These are phyloP conservation scores for Ditylenchus weischeri DNA, from an alignment of 2,888 invertebrate genomes.

Conservation along the genomic window DNA sequence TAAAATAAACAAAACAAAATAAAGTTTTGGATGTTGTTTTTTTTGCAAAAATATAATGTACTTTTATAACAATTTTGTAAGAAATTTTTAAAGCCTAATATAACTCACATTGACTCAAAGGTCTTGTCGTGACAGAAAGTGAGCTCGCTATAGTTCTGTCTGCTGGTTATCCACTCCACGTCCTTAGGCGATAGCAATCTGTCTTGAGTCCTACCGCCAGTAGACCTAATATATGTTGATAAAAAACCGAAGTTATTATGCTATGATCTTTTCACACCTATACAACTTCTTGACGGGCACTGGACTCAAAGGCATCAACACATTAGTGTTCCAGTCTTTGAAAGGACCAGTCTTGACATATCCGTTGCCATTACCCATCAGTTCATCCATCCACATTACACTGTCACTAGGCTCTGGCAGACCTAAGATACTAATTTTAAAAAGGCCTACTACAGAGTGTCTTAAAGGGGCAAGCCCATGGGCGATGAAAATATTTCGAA, in stretches of 20 bases:
- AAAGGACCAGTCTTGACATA: constrained; percentile 48
- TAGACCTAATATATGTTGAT: constrained; percentile 38
- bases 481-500: too few species aligned
- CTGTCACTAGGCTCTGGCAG: constrained; percentile 56
- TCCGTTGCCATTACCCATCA: constrained; percentile 57
- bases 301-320: constrained; percentile 53
- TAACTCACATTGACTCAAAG: constrained; percentile 48
- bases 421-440: constrained; percentile 32
- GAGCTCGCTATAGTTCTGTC: constrained; percentile 47
- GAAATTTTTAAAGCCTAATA: too few species aligned
- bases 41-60: too few species aligned
- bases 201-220: constrained; percentile 52
- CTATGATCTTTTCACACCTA: constrained; percentile 32
- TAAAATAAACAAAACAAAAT: too few species aligned
- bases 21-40: too few species aligned
- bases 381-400: constrained; percentile 53
- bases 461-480: too few species aligned
- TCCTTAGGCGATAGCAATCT: constrained; percentile 50
- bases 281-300: constrained; percentile 55
- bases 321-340: constrained; percentile 56
- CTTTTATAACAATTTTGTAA: too few species aligned
- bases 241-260: constrained; percentile 1
- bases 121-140: constrained; percentile 57
- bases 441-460: too few species aligned
- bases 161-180: constrained; percentile 49